Percentiles rank a stretch among this genome's conserved stretches.
Conservation (phyloP, 2,797 vertebrate genomes). For the Schizopygopsis malacanthus region DNA sequence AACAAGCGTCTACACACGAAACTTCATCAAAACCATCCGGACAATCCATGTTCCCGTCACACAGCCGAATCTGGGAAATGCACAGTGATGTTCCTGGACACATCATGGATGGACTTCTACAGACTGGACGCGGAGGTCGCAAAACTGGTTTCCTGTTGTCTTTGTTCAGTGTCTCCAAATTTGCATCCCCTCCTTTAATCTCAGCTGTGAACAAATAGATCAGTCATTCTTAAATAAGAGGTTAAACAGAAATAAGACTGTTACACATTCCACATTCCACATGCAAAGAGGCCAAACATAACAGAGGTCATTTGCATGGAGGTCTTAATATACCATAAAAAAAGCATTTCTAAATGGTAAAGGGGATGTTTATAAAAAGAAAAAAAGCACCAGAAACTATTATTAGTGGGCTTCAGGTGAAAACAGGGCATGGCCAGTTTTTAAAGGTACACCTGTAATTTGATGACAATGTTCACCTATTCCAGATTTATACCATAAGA, state of each 20-base stretch:
- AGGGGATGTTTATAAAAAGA: no score
- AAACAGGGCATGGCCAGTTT: no score
- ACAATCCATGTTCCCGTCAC: slow-evolving; percentile 83
- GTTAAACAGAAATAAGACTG: background rate
- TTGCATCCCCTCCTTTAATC: background rate
- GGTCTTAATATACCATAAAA: no score
- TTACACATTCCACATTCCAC: background rate
- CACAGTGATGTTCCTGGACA: slow-evolving; percentile 72
- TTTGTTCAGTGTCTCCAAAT: background rate
- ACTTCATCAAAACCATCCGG: slow-evolving; percentile 85
- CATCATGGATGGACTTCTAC: slow-evolving; percentile 54
- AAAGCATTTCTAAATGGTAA: no score
- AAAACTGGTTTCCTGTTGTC: background rate
- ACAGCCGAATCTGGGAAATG: slow-evolving; percentile 73
- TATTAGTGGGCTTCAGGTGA: no score
- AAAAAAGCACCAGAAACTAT: no score
- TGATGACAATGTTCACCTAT: no score
- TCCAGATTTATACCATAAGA: no score
- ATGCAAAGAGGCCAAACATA: background rate
- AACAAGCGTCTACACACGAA: slow-evolving; percentile 64
- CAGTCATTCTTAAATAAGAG: background rate
- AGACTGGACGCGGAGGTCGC: background rate
- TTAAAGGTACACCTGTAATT: no score
- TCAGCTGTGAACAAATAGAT: background rate
- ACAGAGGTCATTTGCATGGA: no score